Conservation (phyloP, 2,888 invertebrate genomes). For the Boloria euphrosyne region DNA sequence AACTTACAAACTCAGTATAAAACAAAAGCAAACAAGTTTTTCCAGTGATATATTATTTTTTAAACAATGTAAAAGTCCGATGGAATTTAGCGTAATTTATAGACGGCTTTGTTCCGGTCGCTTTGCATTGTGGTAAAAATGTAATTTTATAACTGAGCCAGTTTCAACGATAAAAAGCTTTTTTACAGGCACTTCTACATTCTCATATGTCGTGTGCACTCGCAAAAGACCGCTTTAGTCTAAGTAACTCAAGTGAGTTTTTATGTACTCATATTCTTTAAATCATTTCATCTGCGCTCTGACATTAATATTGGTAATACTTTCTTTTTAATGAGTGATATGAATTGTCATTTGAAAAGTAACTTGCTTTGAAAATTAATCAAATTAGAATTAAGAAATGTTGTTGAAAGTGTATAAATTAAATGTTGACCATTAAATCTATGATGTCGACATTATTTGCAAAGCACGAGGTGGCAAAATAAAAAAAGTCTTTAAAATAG, state of each 20-base stretch:
- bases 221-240: neutral
- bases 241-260: neutral
- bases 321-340: too few species aligned
- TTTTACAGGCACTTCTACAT: constrained; percentile 5
- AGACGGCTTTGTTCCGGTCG: constrained; percentile 14
- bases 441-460: too few species aligned
- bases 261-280: too few species aligned
- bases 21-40: constrained; percentile 20
- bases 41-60: constrained; percentile 31
- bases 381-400: too few species aligned
- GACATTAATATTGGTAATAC: too few species aligned
- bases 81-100: constrained; percentile 33
- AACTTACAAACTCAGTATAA: constrained; percentile 17
- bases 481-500: too few species aligned
- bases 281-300: too few species aligned
- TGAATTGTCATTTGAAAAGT: too few species aligned
- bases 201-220: neutral
- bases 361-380: too few species aligned
- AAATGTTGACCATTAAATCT: too few species aligned
- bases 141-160: constrained; percentile 17
- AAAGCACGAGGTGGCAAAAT: too few species aligned
- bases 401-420: too few species aligned
- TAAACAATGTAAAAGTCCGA: constrained; percentile 30
- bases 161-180: neutral
- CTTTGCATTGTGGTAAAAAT: constrained; percentile 22